Percentiles rank a stretch among this genome's conserved stretches.
Conservation (phyloP, 1,140 invertebrate genomes). For the Neotoxoptera formosana region DNA sequence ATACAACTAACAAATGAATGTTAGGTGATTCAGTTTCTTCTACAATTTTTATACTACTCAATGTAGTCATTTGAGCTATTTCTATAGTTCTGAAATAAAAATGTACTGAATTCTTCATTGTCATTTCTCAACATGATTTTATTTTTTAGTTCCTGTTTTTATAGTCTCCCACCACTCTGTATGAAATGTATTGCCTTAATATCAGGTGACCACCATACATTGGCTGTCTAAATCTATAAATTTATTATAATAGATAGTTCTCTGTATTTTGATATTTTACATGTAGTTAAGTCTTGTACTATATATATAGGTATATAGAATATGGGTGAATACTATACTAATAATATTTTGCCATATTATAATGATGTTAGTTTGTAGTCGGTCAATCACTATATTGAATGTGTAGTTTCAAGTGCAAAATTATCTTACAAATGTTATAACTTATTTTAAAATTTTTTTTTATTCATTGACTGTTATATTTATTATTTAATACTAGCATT, state of each 20-base stretch:
- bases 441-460: neutral
- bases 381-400: neutral
- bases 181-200: neutral
- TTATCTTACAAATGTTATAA: neutral
- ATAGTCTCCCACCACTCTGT: neutral
- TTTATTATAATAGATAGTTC: neutral
- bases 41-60: slow-evolving; percentile 76
- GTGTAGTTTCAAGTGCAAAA: neutral
- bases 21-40: slow-evolving; percentile 80
- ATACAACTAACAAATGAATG: slow-evolving; percentile 90
- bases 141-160: neutral
- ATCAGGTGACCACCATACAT: neutral
- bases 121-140: neutral
- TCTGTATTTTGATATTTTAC: neutral
- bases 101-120: neutral
- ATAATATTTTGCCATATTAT: neutral
- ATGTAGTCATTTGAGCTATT: slow-evolving; percentile 63
- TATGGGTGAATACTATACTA: neutral
- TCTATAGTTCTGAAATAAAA: slow-evolving; percentile 80
- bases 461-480: neutral
- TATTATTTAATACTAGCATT: neutral
- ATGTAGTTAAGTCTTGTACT: neutral
- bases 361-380: too few relatives aligned
- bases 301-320: neutral
- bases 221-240: neutral